Evolutionary conservation across 2,113 vertebrate species (phyloP).

Genomic region (Hirundichthys speculiger): DNA sequence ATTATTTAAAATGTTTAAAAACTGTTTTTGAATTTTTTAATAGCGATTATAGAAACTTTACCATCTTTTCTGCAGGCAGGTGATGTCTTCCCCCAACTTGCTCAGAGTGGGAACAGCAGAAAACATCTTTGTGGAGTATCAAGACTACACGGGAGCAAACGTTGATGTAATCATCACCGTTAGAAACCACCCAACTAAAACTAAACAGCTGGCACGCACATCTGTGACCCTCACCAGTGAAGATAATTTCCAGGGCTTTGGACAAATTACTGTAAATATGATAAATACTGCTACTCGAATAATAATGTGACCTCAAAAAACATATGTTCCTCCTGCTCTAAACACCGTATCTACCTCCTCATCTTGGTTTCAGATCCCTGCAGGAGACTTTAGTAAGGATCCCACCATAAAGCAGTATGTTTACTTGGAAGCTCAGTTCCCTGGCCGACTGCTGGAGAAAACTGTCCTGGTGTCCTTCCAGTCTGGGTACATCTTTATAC

Average conservation of each 20-base stretch:
- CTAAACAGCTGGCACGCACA: background rate
- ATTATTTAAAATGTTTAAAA: background rate
- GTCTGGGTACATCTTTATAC: conserved; percentile 73
- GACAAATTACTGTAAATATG: conserved; percentile 70
- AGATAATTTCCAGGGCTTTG: conserved; percentile 49
- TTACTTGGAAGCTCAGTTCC: conserved; percentile 61
- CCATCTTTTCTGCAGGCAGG: conserved; percentile 41
- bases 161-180: conserved; percentile 50
- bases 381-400: conserved; percentile 31
- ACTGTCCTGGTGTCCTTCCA: conserved; percentile 70
- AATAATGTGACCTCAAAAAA: background rate
- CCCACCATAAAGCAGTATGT: conserved; percentile 64
- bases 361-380: conserved; percentile 42
- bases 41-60: background rate
- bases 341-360: background rate
- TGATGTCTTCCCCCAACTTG: conserved; percentile 79
- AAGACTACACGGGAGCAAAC: conserved; percentile 45
- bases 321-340: accelerated
- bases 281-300: no score
- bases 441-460: conserved; percentile 58
- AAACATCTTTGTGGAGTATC: conserved; percentile 79
- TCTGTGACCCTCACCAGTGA: conserved; percentile 33
- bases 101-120: conserved; percentile 74
- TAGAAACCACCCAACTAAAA: conserved; percentile 54
- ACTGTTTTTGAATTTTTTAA: background rate